Evolutionary conservation across 2,888 invertebrate species (phyloP).

Genomic region (Desoria tigrina): DNA sequence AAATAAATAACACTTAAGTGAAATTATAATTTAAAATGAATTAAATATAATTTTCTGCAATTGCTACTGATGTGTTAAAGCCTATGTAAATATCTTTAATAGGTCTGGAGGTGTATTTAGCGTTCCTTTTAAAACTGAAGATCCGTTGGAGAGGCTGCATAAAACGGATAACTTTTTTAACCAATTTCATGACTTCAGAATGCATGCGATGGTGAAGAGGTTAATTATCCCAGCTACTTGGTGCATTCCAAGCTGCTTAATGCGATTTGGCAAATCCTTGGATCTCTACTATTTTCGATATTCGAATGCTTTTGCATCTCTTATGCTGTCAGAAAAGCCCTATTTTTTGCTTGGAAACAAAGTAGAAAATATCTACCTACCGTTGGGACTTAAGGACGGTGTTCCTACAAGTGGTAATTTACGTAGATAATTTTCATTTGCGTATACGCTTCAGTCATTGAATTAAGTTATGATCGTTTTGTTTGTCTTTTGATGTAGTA

Average conservation of each 20-base stretch:
- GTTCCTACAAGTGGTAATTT: conserved; percentile 40
- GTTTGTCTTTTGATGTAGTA: no score
- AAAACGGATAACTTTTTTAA: conserved; percentile 42
- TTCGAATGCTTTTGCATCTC: conserved; percentile 42
- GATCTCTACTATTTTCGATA: conserved; percentile 42
- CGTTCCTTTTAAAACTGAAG: conserved; percentile 35
- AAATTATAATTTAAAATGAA: background rate
- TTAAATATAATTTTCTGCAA: no score
- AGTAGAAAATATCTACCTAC: conserved; percentile 37
- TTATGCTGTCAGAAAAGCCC: conserved; percentile 33
- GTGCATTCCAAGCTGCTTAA: conserved; percentile 37
- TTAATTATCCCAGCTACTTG: conserved; percentile 40
- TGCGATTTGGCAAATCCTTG: conserved; percentile 32
- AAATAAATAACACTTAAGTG: background rate
- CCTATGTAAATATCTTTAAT: background rate
- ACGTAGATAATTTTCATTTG: background rate
- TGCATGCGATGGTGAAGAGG: conserved; percentile 42
- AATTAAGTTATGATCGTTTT: background rate
- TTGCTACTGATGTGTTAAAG: no score
- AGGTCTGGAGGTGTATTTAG: conserved; percentile 42
- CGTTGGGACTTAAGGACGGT: conserved; percentile 37
- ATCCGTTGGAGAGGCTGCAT: conserved; percentile 35
- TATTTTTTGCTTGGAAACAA: conserved; percentile 34
- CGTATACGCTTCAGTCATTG: background rate
- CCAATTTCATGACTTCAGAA: conserved; percentile 39